Evolutionary conservation across 2,888 invertebrate species (phyloP).

Genomic region (Eristalis arbustorum): DNA sequence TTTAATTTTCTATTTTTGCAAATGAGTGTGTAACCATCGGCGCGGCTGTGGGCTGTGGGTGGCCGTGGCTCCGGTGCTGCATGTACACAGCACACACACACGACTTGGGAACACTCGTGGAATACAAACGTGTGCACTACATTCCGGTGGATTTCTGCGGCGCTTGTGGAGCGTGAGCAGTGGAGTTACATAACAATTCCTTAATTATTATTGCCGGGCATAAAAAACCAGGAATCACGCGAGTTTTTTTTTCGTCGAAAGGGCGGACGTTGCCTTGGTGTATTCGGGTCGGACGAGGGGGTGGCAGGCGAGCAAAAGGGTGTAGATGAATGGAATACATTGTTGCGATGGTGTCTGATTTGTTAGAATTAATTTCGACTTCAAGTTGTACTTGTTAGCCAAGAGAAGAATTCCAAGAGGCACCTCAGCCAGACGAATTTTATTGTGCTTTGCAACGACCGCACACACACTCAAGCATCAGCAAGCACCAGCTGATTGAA

Average conservation of each 20-base stretch:
- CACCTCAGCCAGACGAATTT: slow-evolving; percentile 33
- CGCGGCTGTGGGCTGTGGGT: neutral
- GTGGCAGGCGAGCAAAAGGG: neutral
- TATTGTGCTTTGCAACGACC: slow-evolving; percentile 17
- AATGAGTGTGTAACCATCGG: slow-evolving; percentile 49
- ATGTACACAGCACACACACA: neutral
- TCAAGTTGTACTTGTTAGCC: slow-evolving; percentile 12
- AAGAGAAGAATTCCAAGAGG: slow-evolving; percentile 25
- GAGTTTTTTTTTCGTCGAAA: slow-evolving; percentile 39
- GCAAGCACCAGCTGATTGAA: neutral
- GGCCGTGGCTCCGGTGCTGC: neutral
- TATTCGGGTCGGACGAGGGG: neutral
- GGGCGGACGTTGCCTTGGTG: slow-evolving; percentile 38
- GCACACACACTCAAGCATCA: neutral
- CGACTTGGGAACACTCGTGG: slow-evolving; percentile 11
- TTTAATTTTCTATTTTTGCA: slow-evolving; percentile 66
- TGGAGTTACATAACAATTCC: slow-evolving; percentile 44
- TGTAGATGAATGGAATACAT: slow-evolving; percentile 19
- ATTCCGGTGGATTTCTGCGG: slow-evolving; percentile 27
- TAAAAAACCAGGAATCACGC: slow-evolving; percentile 61
- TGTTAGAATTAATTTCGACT: slow-evolving; percentile 56
- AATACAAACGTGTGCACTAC: slow-evolving; percentile 28
- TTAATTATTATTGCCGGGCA: slow-evolving; percentile 64
- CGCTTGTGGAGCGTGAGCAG: slow-evolving; percentile 11
- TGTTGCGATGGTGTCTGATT: slow-evolving; percentile 57